phyloP scores from a whole-genome alignment of 92 coral and sea anemone species.

The Metridium senile region DNA sequence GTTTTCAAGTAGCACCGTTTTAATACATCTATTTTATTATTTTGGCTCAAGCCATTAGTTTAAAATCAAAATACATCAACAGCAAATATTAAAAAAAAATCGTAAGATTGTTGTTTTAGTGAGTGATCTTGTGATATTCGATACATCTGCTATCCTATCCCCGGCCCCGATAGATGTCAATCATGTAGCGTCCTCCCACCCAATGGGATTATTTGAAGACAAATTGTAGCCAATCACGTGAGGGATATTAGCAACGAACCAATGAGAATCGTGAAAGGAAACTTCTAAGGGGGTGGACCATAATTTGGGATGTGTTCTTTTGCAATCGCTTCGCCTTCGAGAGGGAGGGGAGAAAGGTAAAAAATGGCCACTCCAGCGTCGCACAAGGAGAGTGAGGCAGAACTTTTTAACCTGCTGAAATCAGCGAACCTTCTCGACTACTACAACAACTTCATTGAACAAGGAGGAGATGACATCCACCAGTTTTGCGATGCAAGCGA shows the following conservation, averaged over 20 bases:
- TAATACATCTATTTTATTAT: too few species aligned
- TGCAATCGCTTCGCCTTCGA: conserved; percentile 67
- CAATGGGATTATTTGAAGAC: conserved; percentile 71
- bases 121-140: not conserved
- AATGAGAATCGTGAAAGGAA: conserved; percentile 49
- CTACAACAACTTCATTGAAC: conserved; percentile 87
- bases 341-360: conserved; percentile 92
- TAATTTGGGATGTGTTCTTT: conserved; percentile 60
- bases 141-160: conserved; percentile 13
- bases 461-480: conserved; percentile 96
- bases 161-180: conserved; percentile 19
- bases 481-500: conserved; percentile 99
- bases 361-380: conserved; percentile 88
- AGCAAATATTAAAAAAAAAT: too few species aligned
- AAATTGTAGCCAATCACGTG: conserved; percentile 33
- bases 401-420: conserved; percentile 88
- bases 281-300: conserved; percentile 74
- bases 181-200: conserved; percentile 61
- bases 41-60: too few species aligned
- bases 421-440: conserved; percentile 96
- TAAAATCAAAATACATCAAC: too few species aligned
- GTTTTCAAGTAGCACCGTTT: too few species aligned
- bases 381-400: conserved; percentile 97
- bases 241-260: conserved; percentile 33
- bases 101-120: not conserved